Evolutionary conservation across 2,888 invertebrate genomes (phyloP), one percentile per base, ranked within the genome.

Genomic region (Lasius platythorax): DNA sequence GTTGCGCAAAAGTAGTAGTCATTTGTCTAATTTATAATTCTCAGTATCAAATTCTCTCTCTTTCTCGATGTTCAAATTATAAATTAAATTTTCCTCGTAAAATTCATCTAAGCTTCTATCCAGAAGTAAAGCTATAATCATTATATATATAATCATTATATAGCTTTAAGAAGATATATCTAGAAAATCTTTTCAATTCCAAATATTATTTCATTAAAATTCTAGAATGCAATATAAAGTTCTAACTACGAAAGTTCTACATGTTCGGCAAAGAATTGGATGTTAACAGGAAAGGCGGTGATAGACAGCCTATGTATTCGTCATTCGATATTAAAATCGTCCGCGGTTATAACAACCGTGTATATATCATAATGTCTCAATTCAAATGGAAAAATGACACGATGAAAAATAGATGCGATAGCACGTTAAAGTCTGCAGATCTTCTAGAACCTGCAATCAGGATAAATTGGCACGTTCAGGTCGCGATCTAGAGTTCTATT

Each of bases 401-500:
- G 61, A 11, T 81, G 50, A 81, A 81, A 81, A 73, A 81, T 81
- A 61, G 73, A 79, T 79, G 70, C 58, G 43, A 61, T 23, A 18
- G 33, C 61, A 61, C 73, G 61, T 73, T 28, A 30, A 63, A 72
- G 61, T 40, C 18, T 8, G 37, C 33, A 28, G 37, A 5, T 37
- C 37, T 37, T 37, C 4, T 33, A 50, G 33, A 53, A 70, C 53
- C 33, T 15, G 33, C 8, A 79, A 72, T 50, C 72, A 63, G 46
- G 37, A 61, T 61, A 12, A 79, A 50, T 61, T 53, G 28, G 72
- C 61, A 28, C 46, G 68, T 53, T 75, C 23, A 9, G 46, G 28
- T 23, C 23, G 61, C 18, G 72, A 81, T 81, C 79, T 81, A 81
- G 61, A 81, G 61, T n/a, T 46, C 61, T 81, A 81, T 37, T 81